Evolutionary conservation across 2,888 invertebrate genomes (phyloP).

Genomic region (Ormia ochracea): DNA sequence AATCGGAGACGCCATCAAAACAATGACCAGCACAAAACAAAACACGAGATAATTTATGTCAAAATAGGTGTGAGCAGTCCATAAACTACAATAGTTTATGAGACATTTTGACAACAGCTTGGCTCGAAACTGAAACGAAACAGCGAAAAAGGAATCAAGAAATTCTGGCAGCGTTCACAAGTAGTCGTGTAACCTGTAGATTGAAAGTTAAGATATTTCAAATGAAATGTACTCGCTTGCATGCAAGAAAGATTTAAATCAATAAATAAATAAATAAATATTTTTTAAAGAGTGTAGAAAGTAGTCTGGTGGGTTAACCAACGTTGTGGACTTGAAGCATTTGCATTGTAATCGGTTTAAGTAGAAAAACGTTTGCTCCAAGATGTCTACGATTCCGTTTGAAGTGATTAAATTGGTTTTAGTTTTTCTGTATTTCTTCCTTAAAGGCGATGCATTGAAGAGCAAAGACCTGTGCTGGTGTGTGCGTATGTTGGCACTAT

Average conservation of each 20-base stretch:
- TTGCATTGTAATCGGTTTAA: not conserved
- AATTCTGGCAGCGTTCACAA: slow-evolving; percentile 32
- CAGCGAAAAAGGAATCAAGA: not conserved
- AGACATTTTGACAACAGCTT: slow-evolving; percentile 67
- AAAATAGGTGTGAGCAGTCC: slow-evolving; percentile 65
- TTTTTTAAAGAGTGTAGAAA: no score
- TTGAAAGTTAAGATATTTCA: slow-evolving; percentile 34
- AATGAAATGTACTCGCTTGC: not conserved
- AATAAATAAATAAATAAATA: no score
- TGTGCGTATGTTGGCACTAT: no score
- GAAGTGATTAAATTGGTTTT: no score
- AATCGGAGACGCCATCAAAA: slow-evolving; percentile 55
- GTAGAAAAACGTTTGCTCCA: not conserved
- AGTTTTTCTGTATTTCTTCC: no score
- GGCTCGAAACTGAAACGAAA: not conserved
- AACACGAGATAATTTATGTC: slow-evolving; percentile 56
- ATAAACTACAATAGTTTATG: slow-evolving; percentile 73
- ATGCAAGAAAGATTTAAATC: no score
- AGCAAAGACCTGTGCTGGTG: no score
- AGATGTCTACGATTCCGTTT: no score
- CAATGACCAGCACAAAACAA: slow-evolving; percentile 36
- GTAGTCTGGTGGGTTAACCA: not conserved
- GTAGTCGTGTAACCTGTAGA: slow-evolving; percentile 50
- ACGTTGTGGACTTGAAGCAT: not conserved
- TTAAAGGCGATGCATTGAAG: no score